Evolutionary conservation across 2,888 invertebrate species (phyloP).

Genomic region (Zhuqinia jingwanae): DNA sequence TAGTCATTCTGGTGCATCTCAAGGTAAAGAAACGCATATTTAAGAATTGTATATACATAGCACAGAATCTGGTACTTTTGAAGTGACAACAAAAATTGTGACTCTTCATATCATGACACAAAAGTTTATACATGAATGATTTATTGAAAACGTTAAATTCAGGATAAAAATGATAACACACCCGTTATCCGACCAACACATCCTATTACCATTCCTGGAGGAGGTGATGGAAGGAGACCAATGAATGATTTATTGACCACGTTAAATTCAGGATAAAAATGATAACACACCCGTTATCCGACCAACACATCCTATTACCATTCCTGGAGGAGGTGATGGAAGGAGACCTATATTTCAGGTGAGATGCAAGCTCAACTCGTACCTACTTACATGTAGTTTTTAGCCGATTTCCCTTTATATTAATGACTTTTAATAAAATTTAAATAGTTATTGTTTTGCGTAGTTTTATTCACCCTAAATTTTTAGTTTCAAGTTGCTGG

Average conservation of each 20-base stretch:
- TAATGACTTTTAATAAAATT: too few relatives aligned
- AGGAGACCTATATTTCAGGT: slow-evolving; percentile 87
- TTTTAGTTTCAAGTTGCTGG: too few relatives aligned
- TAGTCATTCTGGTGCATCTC: slow-evolving; percentile 86
- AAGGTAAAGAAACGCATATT: slow-evolving; percentile 42
- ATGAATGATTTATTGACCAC: slow-evolving; percentile 78
- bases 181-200: slow-evolving; percentile 90
- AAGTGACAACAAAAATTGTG: too few relatives aligned
- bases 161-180: slow-evolving; percentile 93
- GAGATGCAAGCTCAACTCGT: too few relatives aligned
- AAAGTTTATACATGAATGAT: too few relatives aligned
- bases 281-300: slow-evolving; percentile 92
- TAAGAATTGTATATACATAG: too few relatives aligned
- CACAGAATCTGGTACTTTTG: too few relatives aligned
- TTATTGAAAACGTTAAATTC: slow-evolving; percentile 74
- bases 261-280: slow-evolving; percentile 86
- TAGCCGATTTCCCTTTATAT: too few relatives aligned
- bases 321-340: slow-evolving; percentile 90
- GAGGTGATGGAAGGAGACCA: slow-evolving; percentile 86
- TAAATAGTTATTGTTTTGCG: too few relatives aligned
- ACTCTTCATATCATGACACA: too few relatives aligned
- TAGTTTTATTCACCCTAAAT: too few relatives aligned
- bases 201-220: slow-evolving; percentile 91
- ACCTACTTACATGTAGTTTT: too few relatives aligned
- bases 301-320: slow-evolving; percentile 89